Percentiles rank a stretch among this genome's conserved stretches.
Conservation (phyloP, 2,797 vertebrate genomes). For the Lepidocolaptes lacrymiger region DNA sequence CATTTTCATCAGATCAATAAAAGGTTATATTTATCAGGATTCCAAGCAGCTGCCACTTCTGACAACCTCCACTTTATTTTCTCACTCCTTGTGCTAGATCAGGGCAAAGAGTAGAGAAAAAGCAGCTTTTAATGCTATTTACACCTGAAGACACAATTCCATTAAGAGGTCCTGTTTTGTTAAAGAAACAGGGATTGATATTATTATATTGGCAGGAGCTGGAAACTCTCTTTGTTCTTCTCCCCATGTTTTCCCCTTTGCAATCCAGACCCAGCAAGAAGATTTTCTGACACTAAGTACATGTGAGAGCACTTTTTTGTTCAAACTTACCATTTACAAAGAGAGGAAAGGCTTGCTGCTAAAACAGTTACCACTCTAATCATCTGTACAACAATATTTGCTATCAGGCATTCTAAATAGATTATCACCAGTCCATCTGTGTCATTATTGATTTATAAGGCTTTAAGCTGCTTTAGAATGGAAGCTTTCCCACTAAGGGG, state of each 20-base stretch:
- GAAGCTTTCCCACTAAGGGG: slow-evolving; percentile 91
- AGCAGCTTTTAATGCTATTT: slow-evolving; percentile 84
- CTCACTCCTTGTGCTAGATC: slow-evolving; percentile 87
- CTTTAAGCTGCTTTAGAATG: slow-evolving; percentile 96
- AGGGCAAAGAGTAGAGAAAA: slow-evolving; percentile 85
- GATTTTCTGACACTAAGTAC: slow-evolving; percentile 77
- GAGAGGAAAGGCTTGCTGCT: slow-evolving; percentile 81
- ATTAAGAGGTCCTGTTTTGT: slow-evolving; percentile 90
- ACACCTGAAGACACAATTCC: slow-evolving; percentile 91
- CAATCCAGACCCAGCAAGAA: slow-evolving; percentile 81
- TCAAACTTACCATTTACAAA: slow-evolving; percentile 82
- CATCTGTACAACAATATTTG: slow-evolving; percentile 99
- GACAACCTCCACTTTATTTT: slow-evolving; percentile 98
- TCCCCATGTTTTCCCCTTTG: slow-evolving; percentile 74
- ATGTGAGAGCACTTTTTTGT: slow-evolving; percentile 77
- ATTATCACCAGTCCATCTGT: slow-evolving; percentile 99
- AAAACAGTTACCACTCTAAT: slow-evolving; percentile 97
- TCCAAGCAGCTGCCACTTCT: slow-evolving; percentile 98
- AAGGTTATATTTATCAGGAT: slow-evolving; percentile 99
- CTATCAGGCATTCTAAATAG: slow-evolving; percentile 99
- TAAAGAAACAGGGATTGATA: slow-evolving; percentile 93
- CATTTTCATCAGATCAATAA: slow-evolving; percentile 99
- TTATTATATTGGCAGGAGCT: slow-evolving; percentile 90
- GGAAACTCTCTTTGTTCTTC: slow-evolving; percentile 88
- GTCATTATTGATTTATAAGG: slow-evolving; percentile 99